Evolutionary conservation across 1,140 invertebrate species (phyloP).

Genomic region (Lethrus apterus): DNA sequence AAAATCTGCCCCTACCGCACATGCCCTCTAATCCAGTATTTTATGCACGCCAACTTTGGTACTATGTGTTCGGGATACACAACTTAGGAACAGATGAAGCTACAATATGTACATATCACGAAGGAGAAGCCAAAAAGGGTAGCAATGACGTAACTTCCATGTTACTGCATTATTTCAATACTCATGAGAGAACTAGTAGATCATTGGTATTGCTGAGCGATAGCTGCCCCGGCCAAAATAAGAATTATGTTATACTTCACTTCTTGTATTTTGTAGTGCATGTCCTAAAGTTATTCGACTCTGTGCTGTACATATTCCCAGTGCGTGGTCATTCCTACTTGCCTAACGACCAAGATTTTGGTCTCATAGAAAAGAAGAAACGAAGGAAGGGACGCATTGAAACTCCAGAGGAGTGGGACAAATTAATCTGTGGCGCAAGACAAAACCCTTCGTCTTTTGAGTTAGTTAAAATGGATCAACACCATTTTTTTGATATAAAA

Average conservation of each 20-base stretch:
- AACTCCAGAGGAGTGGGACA: slow-evolving; percentile 13
- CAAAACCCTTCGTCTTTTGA: slow-evolving; percentile 6
- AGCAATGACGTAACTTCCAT: slow-evolving; percentile 3
- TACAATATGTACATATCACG: slow-evolving; percentile 2
- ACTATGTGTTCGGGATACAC: slow-evolving; percentile 6
- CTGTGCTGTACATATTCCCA: not conserved
- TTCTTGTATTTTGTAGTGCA: slow-evolving; percentile 5
- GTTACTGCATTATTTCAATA: slow-evolving; percentile 6
- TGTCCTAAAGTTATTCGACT: not conserved
- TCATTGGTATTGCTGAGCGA: slow-evolving; percentile 10
- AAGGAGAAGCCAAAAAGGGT: slow-evolving; percentile 1
- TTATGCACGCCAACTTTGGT: slow-evolving; percentile 10
- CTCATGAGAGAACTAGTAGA: not conserved
- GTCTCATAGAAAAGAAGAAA: slow-evolving; percentile 6
- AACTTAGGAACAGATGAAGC: not conserved
- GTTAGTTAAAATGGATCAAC: slow-evolving; percentile 13
- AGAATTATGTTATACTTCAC: slow-evolving; percentile 12
- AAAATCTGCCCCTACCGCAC: slow-evolving; percentile 14
- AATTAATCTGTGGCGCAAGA: slow-evolving; percentile 10
- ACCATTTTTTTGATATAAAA: slow-evolving; percentile 13
- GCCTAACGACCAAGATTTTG: slow-evolving; percentile 10
- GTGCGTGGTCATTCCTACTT: slow-evolving; percentile 9
- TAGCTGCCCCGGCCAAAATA: slow-evolving; percentile 10
- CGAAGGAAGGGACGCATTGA: not conserved
- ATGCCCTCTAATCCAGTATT: slow-evolving; percentile 5